phyloP scores from a whole-genome alignment of 1,140 invertebrate species.

The Nebria ingens region DNA sequence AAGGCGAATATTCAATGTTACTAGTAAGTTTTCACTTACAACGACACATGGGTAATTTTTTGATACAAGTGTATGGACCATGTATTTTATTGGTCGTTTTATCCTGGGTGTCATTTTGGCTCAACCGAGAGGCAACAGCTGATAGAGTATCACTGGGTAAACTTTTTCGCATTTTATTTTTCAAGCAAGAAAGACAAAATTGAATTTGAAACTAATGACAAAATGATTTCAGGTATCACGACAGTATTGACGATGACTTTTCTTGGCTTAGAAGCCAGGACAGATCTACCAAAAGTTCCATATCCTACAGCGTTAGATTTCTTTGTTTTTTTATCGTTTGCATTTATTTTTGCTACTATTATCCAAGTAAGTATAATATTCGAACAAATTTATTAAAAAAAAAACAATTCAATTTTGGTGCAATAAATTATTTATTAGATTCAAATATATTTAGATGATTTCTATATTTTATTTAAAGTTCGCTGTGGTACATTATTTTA shows the following conservation, averaged over 20 bases:
- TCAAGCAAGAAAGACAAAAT: background rate
- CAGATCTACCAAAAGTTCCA: slow-evolving; percentile 75
- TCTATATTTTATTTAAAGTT: slow-evolving; percentile 49
- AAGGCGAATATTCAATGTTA: slow-evolving; percentile 66
- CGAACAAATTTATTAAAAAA: background rate
- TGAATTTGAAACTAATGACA: background rate
- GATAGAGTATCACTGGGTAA: slow-evolving; percentile 75
- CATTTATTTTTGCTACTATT: slow-evolving; percentile 80
- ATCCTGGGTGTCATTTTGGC: slow-evolving; percentile 87
- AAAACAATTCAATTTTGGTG: background rate
- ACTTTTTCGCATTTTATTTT: slow-evolving; percentile 5
- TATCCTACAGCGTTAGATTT: slow-evolving; percentile 81
- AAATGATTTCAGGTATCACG: slow-evolving; percentile 57
- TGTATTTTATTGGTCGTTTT: slow-evolving; percentile 76
- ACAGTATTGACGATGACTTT: slow-evolving; percentile 85
- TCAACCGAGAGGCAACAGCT: slow-evolving; percentile 79
- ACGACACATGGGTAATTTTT: slow-evolving; percentile 77
- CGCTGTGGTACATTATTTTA: slow-evolving; percentile 81
- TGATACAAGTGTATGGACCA: slow-evolving; percentile 82
- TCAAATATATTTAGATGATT: slow-evolving; percentile 9
- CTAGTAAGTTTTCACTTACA: slow-evolving; percentile 74
- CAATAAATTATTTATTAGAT: background rate
- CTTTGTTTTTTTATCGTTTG: slow-evolving; percentile 78
- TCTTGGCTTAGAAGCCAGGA: slow-evolving; percentile 72
- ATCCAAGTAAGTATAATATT: slow-evolving; percentile 47